A percentile compares a stretch with the other conserved stretches of the same genome.
Evolutionary conservation across 1,140 invertebrate genomes (phyloP).

Genomic region (Apocrypta bakeri): DNA sequence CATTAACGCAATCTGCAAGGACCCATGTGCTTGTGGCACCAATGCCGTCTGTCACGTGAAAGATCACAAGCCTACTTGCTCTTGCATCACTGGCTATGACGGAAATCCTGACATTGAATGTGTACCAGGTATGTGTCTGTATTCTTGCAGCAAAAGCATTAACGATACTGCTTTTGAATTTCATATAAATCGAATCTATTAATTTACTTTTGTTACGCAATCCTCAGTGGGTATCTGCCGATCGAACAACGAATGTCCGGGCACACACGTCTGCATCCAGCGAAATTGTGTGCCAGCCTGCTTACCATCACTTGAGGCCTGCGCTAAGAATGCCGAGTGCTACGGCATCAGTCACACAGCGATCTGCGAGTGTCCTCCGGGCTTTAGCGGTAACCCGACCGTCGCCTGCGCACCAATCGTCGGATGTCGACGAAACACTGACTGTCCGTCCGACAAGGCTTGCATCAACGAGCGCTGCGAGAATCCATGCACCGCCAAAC

Average conservation of each 20-base stretch:
- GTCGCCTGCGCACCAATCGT: slow-evolving; percentile 81
- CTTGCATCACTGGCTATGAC: slow-evolving; percentile 86
- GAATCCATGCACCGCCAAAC: slow-evolving; percentile 83
- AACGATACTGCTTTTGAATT: too few relatives aligned
- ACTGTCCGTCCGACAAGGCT: slow-evolving; percentile 84
- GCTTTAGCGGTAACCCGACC: slow-evolving; percentile 87
- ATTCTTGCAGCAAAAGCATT: too few relatives aligned
- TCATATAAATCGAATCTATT: too few relatives aligned
- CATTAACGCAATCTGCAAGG: slow-evolving; percentile 84
- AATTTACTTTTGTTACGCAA: slow-evolving; percentile 19
- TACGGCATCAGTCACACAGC: slow-evolving; percentile 86
- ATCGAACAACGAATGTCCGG: slow-evolving; percentile 83
- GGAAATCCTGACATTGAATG: slow-evolving; percentile 88
- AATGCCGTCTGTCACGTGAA: slow-evolving; percentile 87
- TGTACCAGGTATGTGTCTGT: slow-evolving; percentile 77
- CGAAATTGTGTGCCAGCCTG: slow-evolving; percentile 87
- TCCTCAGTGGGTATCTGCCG: slow-evolving; percentile 79
- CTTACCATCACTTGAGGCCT: slow-evolving; percentile 78
- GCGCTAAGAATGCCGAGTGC: slow-evolving; percentile 84
- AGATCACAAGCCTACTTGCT: slow-evolving; percentile 89
- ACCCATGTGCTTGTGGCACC: slow-evolving; percentile 87
- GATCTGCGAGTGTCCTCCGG: slow-evolving; percentile 86
- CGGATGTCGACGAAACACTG: slow-evolving; percentile 84
- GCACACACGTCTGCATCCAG: slow-evolving; percentile 85
- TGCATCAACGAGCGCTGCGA: slow-evolving; percentile 88